phyloP scores from a whole-genome alignment of 2,888 invertebrate species.

The Diarsia dahlii region DNA sequence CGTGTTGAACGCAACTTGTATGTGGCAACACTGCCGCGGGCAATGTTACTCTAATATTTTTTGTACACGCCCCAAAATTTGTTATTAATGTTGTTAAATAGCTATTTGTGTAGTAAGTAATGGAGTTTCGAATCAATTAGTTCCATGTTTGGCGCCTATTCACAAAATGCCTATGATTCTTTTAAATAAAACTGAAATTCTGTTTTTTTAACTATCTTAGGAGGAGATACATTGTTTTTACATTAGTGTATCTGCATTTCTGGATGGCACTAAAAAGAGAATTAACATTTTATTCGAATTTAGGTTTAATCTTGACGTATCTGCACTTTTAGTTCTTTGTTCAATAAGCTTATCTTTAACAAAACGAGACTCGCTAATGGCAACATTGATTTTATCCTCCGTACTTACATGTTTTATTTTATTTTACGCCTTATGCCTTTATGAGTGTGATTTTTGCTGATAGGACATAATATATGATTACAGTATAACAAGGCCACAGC shows the following conservation, averaged over 20 bases:
- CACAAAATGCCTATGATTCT: neutral
- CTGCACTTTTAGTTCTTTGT: neutral
- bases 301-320: neutral
- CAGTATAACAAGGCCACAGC: neutral
- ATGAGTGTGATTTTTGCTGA: neutral
- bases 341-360: neutral
- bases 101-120: constrained; percentile 6
- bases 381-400: neutral
- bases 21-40: constrained; percentile 63
- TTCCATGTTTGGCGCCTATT: neutral
- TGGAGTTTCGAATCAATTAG: constrained; percentile 33
- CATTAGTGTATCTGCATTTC: constrained; percentile 35
- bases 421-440: neutral
- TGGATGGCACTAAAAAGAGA: no score
- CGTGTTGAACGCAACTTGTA: constrained; percentile 62
- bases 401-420: neutral
- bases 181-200: no score
- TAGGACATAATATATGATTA: neutral
- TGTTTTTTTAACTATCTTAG: no score
- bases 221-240: constrained; percentile 32
- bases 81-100: constrained; percentile 44
- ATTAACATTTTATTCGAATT: neutral
- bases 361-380: neutral
- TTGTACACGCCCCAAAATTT: constrained; percentile 38
- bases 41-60: constrained; percentile 29